These are phyloP conservation scores for Geothlypis trichas DNA, from an alignment of 2,113 vertebrate genomes.

Conservation along the genomic window DNA sequence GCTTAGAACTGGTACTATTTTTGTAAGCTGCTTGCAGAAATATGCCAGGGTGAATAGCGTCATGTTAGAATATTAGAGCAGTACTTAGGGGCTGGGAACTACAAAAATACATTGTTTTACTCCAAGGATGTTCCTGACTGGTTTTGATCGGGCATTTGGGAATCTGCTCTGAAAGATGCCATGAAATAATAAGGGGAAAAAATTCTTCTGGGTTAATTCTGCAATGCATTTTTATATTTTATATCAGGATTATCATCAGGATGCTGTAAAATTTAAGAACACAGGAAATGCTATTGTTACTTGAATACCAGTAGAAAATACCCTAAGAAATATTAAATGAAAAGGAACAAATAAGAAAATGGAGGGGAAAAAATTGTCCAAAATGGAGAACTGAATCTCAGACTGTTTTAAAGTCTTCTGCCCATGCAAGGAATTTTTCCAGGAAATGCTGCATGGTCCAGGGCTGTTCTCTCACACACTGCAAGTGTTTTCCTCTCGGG, in stretches of 20 bases:
- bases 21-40: slow-evolving; percentile 29
- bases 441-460: not conserved
- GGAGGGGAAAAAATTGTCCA: not conserved
- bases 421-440: not conserved
- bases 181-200: not conserved
- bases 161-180: slow-evolving; percentile 8
- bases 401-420: not conserved
- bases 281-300: not conserved
- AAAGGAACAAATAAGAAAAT: not conserved
- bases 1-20: slow-evolving; percentile 51
- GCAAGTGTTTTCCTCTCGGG: not conserved
- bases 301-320: not conserved
- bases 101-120: not conserved
- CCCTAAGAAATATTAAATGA: not conserved
- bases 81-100: not conserved
- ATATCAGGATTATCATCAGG: not conserved
- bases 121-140: not conserved
- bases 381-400: not conserved
- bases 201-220: not conserved
- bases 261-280: not conserved
- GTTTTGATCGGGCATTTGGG: not conserved
- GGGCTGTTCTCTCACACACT: not conserved
- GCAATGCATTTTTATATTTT: not conserved
- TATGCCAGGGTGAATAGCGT: not conserved
- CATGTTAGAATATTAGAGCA: not conserved